Evolutionary conservation across 2,797 vertebrate species (phyloP).

Genomic region (Coluber constrictor): DNA sequence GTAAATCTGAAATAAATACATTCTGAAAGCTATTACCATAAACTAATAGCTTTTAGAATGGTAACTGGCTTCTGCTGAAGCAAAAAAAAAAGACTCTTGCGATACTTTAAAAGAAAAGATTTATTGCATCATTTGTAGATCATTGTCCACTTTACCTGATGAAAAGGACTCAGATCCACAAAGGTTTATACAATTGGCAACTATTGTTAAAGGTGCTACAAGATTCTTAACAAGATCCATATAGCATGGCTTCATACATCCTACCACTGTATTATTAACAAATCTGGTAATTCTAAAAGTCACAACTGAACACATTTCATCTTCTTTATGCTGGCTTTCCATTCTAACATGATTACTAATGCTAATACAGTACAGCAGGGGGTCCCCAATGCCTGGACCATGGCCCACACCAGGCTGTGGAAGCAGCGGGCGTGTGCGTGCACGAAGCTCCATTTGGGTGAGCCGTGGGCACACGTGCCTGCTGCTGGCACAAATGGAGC

Average conservation of each 20-base stretch:
- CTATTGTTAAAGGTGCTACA: background rate
- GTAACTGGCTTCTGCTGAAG: background rate
- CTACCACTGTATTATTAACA: background rate
- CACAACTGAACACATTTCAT: background rate
- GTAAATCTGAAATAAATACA: background rate
- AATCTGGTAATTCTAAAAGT: background rate
- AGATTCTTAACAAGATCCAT: background rate
- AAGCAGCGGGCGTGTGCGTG: accelerated
- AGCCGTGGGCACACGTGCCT: accelerated
- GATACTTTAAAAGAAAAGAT: background rate
- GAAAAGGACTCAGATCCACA: background rate
- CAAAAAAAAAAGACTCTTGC: background rate
- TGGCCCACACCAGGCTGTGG: background rate
- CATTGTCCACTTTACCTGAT: background rate
- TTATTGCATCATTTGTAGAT: background rate
- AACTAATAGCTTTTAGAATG: background rate
- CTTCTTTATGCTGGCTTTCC: background rate
- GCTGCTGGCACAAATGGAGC: background rate
- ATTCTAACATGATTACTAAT: background rate
- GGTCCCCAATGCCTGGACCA: background rate
- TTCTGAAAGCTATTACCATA: background rate
- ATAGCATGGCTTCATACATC: conserved; percentile 1
- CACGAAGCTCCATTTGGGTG: background rate
- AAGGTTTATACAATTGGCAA: background rate
- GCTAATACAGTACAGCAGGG: background rate